Conservation (phyloP, 2,113 vertebrate species). For the Climacteris rufus region DNA sequence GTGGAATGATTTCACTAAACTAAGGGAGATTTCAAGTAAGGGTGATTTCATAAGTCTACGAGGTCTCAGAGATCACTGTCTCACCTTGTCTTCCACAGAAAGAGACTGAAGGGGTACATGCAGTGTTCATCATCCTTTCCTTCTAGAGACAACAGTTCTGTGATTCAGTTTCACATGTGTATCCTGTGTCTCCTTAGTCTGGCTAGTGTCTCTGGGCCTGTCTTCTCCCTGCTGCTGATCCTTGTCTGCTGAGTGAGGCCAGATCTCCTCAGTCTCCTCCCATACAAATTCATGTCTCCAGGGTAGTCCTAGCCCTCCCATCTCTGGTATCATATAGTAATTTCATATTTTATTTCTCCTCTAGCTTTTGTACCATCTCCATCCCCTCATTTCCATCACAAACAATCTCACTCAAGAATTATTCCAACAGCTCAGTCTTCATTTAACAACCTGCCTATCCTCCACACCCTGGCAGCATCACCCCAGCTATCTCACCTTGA, state of each 20-base stretch:
- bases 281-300: not conserved
- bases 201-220: not conserved
- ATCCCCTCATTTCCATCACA: not conserved
- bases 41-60: not conserved
- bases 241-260: not conserved
- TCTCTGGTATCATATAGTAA: not conserved
- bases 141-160: not conserved
- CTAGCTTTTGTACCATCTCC: not conserved
- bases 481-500: not conserved
- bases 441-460: not conserved
- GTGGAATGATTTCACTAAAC: not conserved
- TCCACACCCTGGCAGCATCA: accelerated
- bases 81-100: not conserved
- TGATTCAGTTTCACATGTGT: not conserved
- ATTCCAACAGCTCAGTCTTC: not conserved
- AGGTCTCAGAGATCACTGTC: not conserved
- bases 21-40: not conserved
- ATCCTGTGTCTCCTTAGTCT: no score
- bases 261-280: not conserved
- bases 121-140: not conserved
- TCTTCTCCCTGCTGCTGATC: not conserved
- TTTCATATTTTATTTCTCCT: not conserved
- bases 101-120: not conserved
- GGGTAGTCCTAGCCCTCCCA: not conserved
- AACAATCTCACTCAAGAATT: not conserved